These are phyloP conservation scores for Erethizon dorsatum DNA, from an alignment of 2,797 vertebrate genomes.

Conservation along the genomic window DNA sequence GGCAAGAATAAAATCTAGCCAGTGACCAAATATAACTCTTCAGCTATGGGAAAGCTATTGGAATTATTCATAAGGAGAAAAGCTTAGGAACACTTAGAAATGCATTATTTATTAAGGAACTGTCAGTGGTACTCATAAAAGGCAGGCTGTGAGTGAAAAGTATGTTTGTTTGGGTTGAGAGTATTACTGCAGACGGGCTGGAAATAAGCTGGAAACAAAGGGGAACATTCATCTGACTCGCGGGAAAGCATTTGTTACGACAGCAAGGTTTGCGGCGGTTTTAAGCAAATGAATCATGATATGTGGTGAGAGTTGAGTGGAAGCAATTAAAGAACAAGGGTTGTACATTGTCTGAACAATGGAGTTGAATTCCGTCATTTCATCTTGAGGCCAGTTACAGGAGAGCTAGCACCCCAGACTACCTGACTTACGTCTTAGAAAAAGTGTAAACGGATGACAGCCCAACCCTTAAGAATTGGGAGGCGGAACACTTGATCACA, in stretches of 20 bases:
- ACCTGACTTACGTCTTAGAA: neutral
- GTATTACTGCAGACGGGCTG: slow-evolving; percentile 77
- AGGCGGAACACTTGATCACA: neutral
- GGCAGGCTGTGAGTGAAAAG: slow-evolving; percentile 69
- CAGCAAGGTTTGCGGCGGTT: slow-evolving; percentile 11
- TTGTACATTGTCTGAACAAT: neutral
- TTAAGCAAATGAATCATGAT: slow-evolving; percentile 49
- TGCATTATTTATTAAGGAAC: slow-evolving; percentile 86
- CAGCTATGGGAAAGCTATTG: slow-evolving; percentile 69
- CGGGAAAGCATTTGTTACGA: slow-evolving; percentile 68
- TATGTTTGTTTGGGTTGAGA: slow-evolving; percentile 67
- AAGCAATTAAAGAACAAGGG: slow-evolving; percentile 79
- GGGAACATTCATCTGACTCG: slow-evolving; percentile 65
- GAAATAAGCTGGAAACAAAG: slow-evolving; percentile 65
- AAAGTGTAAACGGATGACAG: neutral
- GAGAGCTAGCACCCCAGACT: neutral
- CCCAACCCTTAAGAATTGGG: neutral
- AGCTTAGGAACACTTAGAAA: slow-evolving; percentile 79
- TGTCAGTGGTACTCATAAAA: slow-evolving; percentile 82
- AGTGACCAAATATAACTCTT: slow-evolving; percentile 80
- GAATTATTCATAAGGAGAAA: slow-evolving; percentile 84
- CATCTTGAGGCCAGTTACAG: neutral
- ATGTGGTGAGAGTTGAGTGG: slow-evolving; percentile 53
- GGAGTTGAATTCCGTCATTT: slow-evolving; percentile 1
- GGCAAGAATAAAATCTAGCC: slow-evolving; percentile 75